Evolutionary conservation across 1,140 invertebrate genomes (phyloP), one percentile per base, ranked within the genome.

Genomic region (Bursaphelenchus mucronatus): DNA sequence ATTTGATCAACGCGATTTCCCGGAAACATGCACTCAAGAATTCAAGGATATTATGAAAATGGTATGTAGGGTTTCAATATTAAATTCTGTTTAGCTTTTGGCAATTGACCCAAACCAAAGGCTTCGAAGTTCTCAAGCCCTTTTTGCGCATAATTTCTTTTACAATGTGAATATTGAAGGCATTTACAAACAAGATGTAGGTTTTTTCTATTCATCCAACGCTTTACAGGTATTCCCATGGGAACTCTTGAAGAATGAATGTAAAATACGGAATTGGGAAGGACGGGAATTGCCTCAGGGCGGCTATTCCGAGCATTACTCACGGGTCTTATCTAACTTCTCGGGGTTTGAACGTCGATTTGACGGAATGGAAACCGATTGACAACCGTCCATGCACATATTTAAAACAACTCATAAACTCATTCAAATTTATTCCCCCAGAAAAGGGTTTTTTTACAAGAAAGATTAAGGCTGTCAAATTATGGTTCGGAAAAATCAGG

Each of bases 151-250:
- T 5, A 5, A 39, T 11, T 59, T 59, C 57, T 59, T 19, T 7
- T 39, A 59, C 11, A 59, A 63, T 17, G 61, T 63, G 59, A 63
- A 63, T 21, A 63, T 63, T 65, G 61, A 63, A 40, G 61, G 61
- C 11, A 63, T 63, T 65, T 62, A 64, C 11, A 63, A 63, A 55
- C 11, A 63, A 45, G 62, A 63, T 63, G 61, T 63, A 63, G 8
- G 58, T 61, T 59, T 1, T 55, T n/a, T 6, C 19, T 55, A 15
- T n/a, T 15, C 15, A 3, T 15, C 19, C 13, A 44, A 15, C 6
- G n/a, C 39, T 13, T 21, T 55, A 15, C 6, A 55, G 54, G 54
- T 55, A n/a, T 39, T 1, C 5, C 54, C 54, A 39, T 55, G 54
- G 54, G 54, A 55, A 39, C 15, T n/a, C 19, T 39, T 55, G n/a